These are phyloP conservation scores for Hypolimnas misippus DNA, from an alignment of 2,888 invertebrate genomes.

Conservation along the genomic window DNA sequence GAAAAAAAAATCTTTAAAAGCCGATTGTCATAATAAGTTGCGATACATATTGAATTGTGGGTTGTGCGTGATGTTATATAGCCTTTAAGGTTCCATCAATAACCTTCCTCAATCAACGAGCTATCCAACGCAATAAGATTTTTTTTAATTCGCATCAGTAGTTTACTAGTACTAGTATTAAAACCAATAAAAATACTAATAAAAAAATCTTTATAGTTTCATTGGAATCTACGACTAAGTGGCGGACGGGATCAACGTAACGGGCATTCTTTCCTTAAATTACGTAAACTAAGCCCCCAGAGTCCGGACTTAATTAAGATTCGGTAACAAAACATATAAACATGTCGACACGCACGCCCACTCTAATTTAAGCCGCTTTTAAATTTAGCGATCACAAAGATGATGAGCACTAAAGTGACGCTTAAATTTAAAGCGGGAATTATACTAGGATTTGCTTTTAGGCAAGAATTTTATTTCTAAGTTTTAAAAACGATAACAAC, in stretches of 20 bases:
- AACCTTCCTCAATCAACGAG: too few species aligned
- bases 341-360: constrained; percentile 50
- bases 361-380: constrained; percentile 52
- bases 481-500: too few species aligned
- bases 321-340: constrained; percentile 50
- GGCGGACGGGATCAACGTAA: constrained; percentile 25
- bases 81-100: too few species aligned
- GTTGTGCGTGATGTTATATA: too few species aligned
- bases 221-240: constrained; percentile 20
- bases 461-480: too few species aligned
- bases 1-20: too few species aligned
- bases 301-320: constrained; percentile 48
- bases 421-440: too few species aligned
- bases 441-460: too few species aligned
- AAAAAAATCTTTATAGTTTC: constrained; percentile 8
- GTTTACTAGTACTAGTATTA: background rate
- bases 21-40: too few species aligned
- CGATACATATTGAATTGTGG: too few species aligned
- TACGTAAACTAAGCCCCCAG: constrained; percentile 26
- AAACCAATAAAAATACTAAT: constrained; percentile 10
- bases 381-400: constrained; percentile 51
- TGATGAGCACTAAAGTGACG: constrained; percentile 50
- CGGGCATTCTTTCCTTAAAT: constrained; percentile 34
- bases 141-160: too few species aligned
- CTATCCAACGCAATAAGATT: too few species aligned